Evolutionary conservation across 23 tunicate genomes (phyloP).

Genomic region (Corella eumyota): DNA sequence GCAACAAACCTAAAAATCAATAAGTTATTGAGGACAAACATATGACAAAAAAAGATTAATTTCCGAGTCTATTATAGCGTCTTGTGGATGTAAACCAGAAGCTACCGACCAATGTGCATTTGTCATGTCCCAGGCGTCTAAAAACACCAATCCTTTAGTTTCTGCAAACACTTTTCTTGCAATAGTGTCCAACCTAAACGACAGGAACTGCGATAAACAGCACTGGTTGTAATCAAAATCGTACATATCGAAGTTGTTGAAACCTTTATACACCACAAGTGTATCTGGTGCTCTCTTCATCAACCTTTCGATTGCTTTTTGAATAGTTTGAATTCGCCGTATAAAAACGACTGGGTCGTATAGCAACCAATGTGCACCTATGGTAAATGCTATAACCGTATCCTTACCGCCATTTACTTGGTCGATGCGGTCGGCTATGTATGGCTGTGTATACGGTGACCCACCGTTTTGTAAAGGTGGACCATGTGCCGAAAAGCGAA

Average conservation of each 20-base stretch:
- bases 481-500: constrained; percentile 61
- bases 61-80: constrained; percentile 13
- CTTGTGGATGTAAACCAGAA: constrained; percentile 13
- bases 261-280: constrained; percentile 38
- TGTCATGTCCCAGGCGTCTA: constrained; percentile 48
- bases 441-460: constrained; percentile 27
- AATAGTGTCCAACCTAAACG: constrained; percentile 23
- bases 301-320: constrained; percentile 15
- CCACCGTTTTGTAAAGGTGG: constrained; percentile 74
- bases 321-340: constrained; percentile 23
- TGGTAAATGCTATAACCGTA: constrained; percentile 44
- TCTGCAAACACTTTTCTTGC: constrained; percentile 27
- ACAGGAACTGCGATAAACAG: constrained; percentile 44
- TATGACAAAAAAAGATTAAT: constrained; percentile 27
- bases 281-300: constrained; percentile 36
- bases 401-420: constrained; percentile 32
- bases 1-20: too few species aligned
- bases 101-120: constrained; percentile 17
- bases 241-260: constrained; percentile 32
- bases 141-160: constrained; percentile 13
- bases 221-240: constrained; percentile 23
- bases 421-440: constrained; percentile 47
- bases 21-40: too few species aligned
- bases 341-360: constrained; percentile 39
- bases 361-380: constrained; percentile 40